These are phyloP conservation scores for Agrotis ipsilon DNA, from an alignment of 2,888 invertebrate genomes.

Conservation along the genomic window DNA sequence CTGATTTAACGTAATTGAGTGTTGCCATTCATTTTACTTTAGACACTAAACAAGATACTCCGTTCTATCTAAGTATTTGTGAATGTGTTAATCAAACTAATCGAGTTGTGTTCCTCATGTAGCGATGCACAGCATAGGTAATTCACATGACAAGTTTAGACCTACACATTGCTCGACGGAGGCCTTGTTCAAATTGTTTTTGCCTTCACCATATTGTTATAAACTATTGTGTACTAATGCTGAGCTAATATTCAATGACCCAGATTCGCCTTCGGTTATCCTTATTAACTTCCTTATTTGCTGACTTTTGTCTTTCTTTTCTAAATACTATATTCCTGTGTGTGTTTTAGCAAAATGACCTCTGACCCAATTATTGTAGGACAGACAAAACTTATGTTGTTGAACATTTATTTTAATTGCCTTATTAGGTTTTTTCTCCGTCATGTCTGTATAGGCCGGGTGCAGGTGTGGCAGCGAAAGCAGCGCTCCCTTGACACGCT, in stretches of 20 bases:
- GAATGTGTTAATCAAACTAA: not conserved
- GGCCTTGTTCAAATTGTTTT: conserved; percentile 81
- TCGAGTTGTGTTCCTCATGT: conserved; percentile 20
- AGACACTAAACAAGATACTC: conserved; percentile 26
- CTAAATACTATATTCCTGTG: conserved; percentile 20
- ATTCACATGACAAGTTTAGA: conserved; percentile 71
- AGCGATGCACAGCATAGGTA: conserved; percentile 70
- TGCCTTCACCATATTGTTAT: conserved; percentile 80
- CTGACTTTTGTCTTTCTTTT: conserved; percentile 29
- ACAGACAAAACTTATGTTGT: conserved; percentile 36
- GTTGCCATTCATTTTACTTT: conserved; percentile 40
- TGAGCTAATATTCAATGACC: conserved; percentile 79
- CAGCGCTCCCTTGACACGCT: conserved; percentile 90
- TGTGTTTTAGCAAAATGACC: conserved; percentile 22
- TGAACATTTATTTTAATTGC: conserved; percentile 60
- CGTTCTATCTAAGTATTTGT: conserved; percentile 6
- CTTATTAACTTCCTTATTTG: conserved; percentile 54
- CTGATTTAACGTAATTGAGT: conserved; percentile 57
- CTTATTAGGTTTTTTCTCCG: conserved; percentile 72
- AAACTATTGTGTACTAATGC: conserved; percentile 81
- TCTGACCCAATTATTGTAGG: conserved; percentile 40
- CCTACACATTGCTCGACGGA: conserved; percentile 67
- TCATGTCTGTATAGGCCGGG: conserved; percentile 74
- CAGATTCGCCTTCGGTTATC: conserved; percentile 73
- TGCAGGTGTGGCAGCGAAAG: conserved; percentile 89